These are phyloP conservation scores for Rhinolophus sinicus DNA, from an alignment of 2,113 vertebrate genomes.

Conservation along the genomic window DNA sequence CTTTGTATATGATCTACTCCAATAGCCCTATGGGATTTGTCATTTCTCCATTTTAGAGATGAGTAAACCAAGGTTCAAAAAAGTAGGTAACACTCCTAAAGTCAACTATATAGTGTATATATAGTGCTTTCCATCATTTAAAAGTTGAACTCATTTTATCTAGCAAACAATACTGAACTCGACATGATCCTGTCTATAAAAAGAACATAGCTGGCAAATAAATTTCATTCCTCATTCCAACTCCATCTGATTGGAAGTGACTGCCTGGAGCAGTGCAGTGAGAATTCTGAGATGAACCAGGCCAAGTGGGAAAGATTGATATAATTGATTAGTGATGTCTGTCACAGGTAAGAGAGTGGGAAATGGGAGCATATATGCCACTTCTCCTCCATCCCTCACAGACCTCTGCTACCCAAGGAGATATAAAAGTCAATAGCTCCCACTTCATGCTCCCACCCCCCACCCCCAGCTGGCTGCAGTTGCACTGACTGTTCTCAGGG, in stretches of 20 bases:
- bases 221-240: not conserved
- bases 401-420: not conserved
- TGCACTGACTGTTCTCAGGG: not conserved
- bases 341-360: not conserved
- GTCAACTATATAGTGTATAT: not conserved
- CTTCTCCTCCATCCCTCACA: not conserved
- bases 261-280: not conserved
- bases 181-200: not conserved
- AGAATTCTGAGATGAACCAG: not conserved
- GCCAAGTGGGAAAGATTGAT: not conserved
- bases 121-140: not conserved
- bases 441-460: not conserved
- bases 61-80: conserved; percentile 4
- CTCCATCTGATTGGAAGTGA: not conserved
- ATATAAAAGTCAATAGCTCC: not conserved
- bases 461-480: not conserved
- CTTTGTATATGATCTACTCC: not conserved
- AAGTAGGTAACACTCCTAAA: not conserved
- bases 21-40: not conserved
- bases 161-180: not conserved
- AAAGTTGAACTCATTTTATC: not conserved
- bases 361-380: not conserved
- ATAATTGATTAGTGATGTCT: not conserved
- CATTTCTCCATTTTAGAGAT: not conserved
- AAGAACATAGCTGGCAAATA: conserved; percentile 15